Evolutionary conservation across 2,888 invertebrate species (phyloP), one percentile per base, ranked within the genome.

Genomic region (Netelia virgata): DNA sequence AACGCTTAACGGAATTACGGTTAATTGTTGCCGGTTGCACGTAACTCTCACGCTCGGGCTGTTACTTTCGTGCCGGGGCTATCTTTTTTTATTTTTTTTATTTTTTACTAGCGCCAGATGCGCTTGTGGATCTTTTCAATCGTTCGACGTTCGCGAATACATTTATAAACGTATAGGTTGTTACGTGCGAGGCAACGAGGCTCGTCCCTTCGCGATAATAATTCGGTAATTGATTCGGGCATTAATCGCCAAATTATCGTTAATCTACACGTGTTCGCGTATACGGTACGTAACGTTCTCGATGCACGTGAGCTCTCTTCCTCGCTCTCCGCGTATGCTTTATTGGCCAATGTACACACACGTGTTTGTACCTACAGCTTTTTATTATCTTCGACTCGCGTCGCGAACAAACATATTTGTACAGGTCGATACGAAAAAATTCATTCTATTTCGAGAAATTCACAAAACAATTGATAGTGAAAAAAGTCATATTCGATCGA

Each of bases 261-360:
- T 73, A 85, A 91, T 91, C 91, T 91, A 91, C 90, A 91, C 88
- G 88, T 90, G 90, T 90, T 86, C 86, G 57, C 73, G 76, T 72
- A 82, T 82, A 83, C 84, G 84, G 87, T 87, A 77, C 50, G 85
- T 88, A 89, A 89, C 87, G 76, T 88, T 88, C 88, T 79, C 87
- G 86, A 85, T 66, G 83, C 90, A 87, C 86, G 89, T 86, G 75
- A 82, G 57, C 18, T 70, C 41, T 78, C 36, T 82, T 55, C 70
- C 64, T 41, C 47, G 68, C 87, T 57, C 81, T 66, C 82, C 50
- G 23, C 61, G 23, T 50, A 47, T 66, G 86, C 84, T 88, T 87
- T 89, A 88, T 73, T 86, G 80, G 84, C 70, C 14, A 76, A 66
- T 64, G 59, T 66, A 41, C 50, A 78, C 28, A 72, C 41, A 64